A percentile compares a stretch with the other conserved stretches of the same genome.
Conservation (phyloP, 1,140 invertebrate genomes). For the Drosophila repleta region DNA sequence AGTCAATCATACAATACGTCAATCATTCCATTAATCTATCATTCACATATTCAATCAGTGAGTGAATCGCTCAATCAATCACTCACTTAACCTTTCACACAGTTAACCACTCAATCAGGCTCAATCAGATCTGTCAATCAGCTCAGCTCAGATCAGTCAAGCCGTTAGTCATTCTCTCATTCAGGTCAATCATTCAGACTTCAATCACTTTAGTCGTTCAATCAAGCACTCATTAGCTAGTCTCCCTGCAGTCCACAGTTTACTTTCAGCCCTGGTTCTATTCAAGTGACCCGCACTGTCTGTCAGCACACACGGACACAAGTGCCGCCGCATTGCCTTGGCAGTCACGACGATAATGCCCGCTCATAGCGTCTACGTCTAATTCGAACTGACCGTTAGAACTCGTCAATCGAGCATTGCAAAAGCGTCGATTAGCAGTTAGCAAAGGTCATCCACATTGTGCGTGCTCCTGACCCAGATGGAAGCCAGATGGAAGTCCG, state of each 20-base stretch:
- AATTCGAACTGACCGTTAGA: neutral
- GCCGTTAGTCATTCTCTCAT: too few species aligned
- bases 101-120: neutral
- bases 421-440: neutral
- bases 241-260: neutral
- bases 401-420: neutral
- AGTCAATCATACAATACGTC: too few species aligned
- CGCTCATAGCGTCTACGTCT: neutral
- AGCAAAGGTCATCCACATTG: neutral
- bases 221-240: neutral
- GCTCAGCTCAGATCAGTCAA: too few species aligned
- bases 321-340: neutral
- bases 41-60: neutral
- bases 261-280: neutral
- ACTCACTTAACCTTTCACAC: neutral
- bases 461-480: neutral
- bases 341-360: neutral
- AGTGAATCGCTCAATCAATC: neutral
- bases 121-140: neutral
- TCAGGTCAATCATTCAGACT: neutral
- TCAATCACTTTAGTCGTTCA: too few species aligned
- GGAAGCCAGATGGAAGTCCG: neutral
- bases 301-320: too few species aligned
- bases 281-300: neutral
- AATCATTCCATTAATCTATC: too few species aligned